These are phyloP conservation scores for Panulirus ornatus DNA, from an alignment of 1,140 invertebrate genomes.

Conservation along the genomic window DNA sequence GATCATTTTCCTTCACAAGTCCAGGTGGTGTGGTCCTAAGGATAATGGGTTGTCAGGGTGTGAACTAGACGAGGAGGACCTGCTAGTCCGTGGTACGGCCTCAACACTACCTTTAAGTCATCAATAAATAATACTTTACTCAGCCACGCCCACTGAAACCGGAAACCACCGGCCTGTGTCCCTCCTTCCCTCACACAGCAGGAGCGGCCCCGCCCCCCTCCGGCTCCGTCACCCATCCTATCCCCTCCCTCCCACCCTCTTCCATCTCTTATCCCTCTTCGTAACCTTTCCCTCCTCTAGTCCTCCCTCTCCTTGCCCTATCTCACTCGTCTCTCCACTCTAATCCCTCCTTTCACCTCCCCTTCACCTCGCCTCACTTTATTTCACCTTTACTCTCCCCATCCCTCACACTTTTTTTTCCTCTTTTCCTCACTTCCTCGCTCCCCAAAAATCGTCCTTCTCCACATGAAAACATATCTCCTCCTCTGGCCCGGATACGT, in stretches of 20 bases:
- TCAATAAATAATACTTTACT: constrained; percentile 39
- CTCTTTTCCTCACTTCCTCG: neutral
- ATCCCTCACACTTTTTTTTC: neutral
- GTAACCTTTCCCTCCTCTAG: neutral
- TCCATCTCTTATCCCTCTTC: neutral
- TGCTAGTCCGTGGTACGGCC: neutral
- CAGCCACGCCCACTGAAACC: neutral
- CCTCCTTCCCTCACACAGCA: neutral
- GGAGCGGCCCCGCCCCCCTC: neutral
- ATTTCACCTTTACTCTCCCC: neutral
- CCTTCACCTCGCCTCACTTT: neutral
- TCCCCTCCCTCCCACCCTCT: neutral
- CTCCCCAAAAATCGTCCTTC: no score
- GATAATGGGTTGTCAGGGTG: no score
- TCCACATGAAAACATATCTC: no score
- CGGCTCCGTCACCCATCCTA: neutral
- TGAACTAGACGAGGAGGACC: no score
- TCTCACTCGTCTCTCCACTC: neutral
- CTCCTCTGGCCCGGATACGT: no score
- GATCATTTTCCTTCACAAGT: no score
- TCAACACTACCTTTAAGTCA: constrained; percentile 25
- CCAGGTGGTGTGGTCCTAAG: no score
- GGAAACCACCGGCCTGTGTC: neutral
- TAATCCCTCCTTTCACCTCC: neutral
- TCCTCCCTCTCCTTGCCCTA: neutral